Conservation (phyloP, 2,113 vertebrate genomes). For the Lepus europaeus region DNA sequence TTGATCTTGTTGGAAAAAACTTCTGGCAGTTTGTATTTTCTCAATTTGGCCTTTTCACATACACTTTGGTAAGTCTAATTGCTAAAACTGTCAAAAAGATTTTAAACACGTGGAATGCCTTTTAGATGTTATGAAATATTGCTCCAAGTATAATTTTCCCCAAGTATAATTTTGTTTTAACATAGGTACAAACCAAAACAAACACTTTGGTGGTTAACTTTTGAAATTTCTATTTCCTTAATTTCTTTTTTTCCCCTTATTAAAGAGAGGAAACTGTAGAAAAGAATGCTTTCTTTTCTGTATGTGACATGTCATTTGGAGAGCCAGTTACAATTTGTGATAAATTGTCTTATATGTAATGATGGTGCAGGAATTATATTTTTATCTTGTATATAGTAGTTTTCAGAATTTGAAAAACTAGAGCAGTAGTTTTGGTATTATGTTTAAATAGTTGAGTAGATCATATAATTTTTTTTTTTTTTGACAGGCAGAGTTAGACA, state of each 20-base stretch:
- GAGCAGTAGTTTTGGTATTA: not conserved
- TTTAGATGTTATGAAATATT: constrained; percentile 41
- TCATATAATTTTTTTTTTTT: not conserved
- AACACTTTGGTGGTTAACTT: constrained; percentile 56
- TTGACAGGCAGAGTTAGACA: too few species aligned
- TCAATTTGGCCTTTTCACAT: not conserved
- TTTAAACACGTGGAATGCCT: constrained; percentile 10
- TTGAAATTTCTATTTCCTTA: constrained; percentile 34
- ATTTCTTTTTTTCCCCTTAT: constrained; percentile 14
- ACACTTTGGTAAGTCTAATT: not conserved
- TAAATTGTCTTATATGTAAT: not conserved
- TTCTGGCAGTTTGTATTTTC: constrained; percentile 1
- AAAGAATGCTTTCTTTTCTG: not conserved
- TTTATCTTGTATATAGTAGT: not conserved
- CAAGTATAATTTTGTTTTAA: constrained; percentile 56
- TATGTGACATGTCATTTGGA: not conserved
- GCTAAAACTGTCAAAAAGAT: not conserved
- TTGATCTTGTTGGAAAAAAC: constrained; percentile 51
- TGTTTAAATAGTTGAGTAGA: constrained; percentile 7
- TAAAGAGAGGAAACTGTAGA: not conserved
- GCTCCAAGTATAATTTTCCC: constrained; percentile 14
- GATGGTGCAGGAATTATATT: not conserved
- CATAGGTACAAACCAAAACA: constrained; percentile 43
- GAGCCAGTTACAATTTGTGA: not conserved
- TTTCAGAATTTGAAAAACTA: constrained; percentile 32